These are phyloP conservation scores for Sialia sialis DNA, from an alignment of 2,113 vertebrate genomes.

Conservation along the genomic window DNA sequence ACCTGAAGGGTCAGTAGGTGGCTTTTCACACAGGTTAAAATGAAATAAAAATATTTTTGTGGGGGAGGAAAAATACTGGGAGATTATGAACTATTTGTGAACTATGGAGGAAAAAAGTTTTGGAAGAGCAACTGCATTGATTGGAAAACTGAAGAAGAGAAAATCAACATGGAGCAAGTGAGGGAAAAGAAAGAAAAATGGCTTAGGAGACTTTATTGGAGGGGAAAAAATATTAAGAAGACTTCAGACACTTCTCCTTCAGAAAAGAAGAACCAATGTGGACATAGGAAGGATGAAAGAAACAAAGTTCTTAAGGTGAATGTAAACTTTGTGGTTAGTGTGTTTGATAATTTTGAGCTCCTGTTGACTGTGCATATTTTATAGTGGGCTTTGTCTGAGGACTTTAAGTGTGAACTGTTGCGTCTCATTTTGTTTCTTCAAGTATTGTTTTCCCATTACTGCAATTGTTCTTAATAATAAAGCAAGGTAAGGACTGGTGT, in stretches of 20 bases:
- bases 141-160: neutral
- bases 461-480: neutral
- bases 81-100: neutral
- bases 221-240: neutral
- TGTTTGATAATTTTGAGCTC: neutral
- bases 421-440: neutral
- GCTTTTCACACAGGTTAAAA: neutral
- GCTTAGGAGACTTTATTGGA: neutral
- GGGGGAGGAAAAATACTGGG: neutral
- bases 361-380: neutral
- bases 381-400: neutral
- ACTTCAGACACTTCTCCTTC: neutral
- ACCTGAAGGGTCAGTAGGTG: neutral
- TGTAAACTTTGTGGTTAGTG: neutral
- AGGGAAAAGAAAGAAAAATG: neutral
- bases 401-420: neutral
- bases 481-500: neutral
- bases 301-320: neutral
- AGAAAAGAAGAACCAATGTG: neutral
- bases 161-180: neutral
- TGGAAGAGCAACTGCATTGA: neutral
- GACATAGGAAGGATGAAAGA: neutral
- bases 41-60: neutral
- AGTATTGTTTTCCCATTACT: neutral
- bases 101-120: neutral